Evolutionary conservation across 2,797 vertebrate species (phyloP).

Genomic region (Amblyraja radiata): DNA sequence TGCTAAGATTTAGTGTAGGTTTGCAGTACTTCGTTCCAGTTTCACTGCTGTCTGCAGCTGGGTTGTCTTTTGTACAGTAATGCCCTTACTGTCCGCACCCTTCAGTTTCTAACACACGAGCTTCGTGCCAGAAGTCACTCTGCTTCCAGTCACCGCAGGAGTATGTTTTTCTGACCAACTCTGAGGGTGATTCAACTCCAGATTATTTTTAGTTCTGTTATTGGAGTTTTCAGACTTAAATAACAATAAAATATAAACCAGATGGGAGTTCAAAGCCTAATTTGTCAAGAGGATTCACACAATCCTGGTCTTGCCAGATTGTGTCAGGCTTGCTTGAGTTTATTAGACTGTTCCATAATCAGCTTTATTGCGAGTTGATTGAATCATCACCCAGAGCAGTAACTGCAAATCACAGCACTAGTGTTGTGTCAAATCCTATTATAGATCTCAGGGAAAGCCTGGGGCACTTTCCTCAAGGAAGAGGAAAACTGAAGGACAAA

Average conservation of each 20-base stretch:
- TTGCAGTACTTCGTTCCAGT: too few relatives aligned
- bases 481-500: neutral
- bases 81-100: neutral
- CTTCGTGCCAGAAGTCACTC: neutral
- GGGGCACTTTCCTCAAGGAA: neutral
- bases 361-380: neutral
- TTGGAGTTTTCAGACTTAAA: neutral
- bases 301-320: neutral
- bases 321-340: neutral
- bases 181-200: conserved; percentile 14
- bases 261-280: conserved; percentile 10
- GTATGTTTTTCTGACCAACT: neutral
- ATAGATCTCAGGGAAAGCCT: neutral
- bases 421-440: neutral
- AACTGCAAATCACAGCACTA: neutral
- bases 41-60: too few relatives aligned
- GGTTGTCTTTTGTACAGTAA: neutral
- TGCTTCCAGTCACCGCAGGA: neutral
- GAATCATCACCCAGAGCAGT: neutral
- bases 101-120: neutral
- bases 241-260: neutral
- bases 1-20: too few relatives aligned
- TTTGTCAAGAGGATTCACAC: neutral
- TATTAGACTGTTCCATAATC: neutral
- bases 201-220: neutral